A percentile compares a stretch with the other conserved stretches of the same genome.
Evolutionary conservation across 35 echinoderm and acorn worm species (phyloP).

Genomic region (Hemicentrotus pulcherrimus): DNA sequence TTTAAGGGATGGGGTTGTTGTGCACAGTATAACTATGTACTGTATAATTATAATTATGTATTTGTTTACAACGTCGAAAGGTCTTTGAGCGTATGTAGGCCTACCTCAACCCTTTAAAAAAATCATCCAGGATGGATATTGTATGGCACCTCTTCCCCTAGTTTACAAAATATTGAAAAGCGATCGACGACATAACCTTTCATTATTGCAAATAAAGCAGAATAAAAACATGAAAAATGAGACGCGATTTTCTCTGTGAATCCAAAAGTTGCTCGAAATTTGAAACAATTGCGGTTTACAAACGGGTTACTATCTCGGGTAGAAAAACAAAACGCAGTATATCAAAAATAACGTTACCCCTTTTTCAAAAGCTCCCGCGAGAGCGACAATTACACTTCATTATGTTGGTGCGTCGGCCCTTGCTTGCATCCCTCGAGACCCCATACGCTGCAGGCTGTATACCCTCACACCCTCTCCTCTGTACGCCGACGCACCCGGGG

Average conservation of each 20-base stretch:
- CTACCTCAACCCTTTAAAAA: too few species aligned
- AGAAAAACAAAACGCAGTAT: neutral
- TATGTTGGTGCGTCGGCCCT: neutral
- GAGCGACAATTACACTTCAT: neutral
- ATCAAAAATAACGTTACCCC: neutral
- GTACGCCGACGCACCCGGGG: constrained; percentile 4
- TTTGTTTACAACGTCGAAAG: too few species aligned
- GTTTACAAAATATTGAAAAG: neutral
- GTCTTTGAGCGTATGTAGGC: too few species aligned
- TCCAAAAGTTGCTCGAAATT: neutral
- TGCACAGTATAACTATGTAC: too few species aligned
- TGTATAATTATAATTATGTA: too few species aligned
- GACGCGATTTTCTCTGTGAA: neutral
- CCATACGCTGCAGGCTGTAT: neutral
- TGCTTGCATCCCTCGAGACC: neutral
- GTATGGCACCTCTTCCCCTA: too few species aligned
- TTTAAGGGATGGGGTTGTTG: too few species aligned
- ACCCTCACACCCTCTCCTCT: neutral
- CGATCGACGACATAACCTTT: neutral
- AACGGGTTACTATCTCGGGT: neutral
- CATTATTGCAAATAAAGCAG: neutral
- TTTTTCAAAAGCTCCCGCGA: constrained; percentile 10
- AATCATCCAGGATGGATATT: too few species aligned
- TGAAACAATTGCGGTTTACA: neutral
- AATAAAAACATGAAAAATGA: neutral